These are phyloP conservation scores for Nomada flava DNA, from an alignment of 2,888 invertebrate species.

Conservation along the genomic window DNA sequence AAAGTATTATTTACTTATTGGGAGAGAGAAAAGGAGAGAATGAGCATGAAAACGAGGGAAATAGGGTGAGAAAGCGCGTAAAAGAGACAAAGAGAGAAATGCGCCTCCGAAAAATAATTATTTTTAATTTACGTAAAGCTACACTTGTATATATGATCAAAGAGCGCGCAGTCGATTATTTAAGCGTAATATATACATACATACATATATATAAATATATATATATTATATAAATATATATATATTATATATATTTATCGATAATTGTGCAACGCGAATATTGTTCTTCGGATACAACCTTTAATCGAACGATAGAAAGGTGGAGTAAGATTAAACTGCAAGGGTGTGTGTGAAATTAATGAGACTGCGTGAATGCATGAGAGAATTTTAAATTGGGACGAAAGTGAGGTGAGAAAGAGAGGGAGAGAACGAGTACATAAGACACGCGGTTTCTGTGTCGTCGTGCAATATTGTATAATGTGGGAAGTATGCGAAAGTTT, in stretches of 20 bases:
- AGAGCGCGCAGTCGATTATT: slow-evolving; percentile 79
- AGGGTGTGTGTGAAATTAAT: background rate
- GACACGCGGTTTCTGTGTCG: slow-evolving; percentile 65
- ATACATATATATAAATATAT: slow-evolving; percentile 68
- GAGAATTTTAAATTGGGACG: slow-evolving; percentile 20
- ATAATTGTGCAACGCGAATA: slow-evolving; percentile 78
- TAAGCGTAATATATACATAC: slow-evolving; percentile 78
- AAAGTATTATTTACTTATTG: slow-evolving; percentile 74
- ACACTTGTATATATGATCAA: slow-evolving; percentile 79
- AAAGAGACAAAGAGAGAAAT: slow-evolving; percentile 36
- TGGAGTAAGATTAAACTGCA: slow-evolving; percentile 8
- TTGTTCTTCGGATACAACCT: slow-evolving; percentile 81
- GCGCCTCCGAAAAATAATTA: slow-evolving; percentile 73
- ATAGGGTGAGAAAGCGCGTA: background rate
- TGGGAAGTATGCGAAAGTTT: slow-evolving; percentile 46
- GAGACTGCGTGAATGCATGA: background rate
- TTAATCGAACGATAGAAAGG: slow-evolving; percentile 62
- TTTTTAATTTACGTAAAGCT: slow-evolving; percentile 76
- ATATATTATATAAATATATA: slow-evolving; percentile 69
- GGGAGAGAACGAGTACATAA: slow-evolving; percentile 35
- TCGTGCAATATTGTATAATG: slow-evolving; percentile 49
- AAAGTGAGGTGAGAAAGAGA: slow-evolving; percentile 17
- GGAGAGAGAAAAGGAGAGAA: slow-evolving; percentile 12
- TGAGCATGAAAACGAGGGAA: slow-evolving; percentile 14
- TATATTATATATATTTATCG: slow-evolving; percentile 76